phyloP scores from a whole-genome alignment of 2,113 vertebrate genomes.

The Coracopsis vasa region DNA sequence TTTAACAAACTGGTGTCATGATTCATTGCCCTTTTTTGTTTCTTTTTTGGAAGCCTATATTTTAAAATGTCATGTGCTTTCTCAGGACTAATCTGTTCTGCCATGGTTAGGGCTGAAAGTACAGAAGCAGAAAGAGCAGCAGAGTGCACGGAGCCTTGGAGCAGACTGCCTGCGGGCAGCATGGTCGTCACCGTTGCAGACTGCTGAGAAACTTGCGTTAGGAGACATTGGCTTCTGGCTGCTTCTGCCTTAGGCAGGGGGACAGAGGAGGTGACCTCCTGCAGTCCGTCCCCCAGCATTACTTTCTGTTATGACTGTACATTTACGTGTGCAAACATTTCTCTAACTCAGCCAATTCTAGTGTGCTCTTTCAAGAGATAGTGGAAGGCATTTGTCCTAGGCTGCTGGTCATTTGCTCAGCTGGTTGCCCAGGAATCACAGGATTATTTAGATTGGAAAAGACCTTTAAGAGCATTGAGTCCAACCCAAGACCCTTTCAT shows the following conservation, averaged over 20 bases:
- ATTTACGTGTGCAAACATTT: too few species aligned
- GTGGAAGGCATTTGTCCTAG: background rate
- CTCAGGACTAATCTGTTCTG: background rate
- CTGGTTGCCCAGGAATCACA: background rate
- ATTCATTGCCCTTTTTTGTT: background rate
- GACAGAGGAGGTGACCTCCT: background rate
- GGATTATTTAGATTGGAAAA: background rate
- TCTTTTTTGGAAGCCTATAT: background rate
- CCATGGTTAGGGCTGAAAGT: background rate
- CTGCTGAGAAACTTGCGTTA: background rate
- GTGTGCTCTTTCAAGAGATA: background rate
- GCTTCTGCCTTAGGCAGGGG: background rate
- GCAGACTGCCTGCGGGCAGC: background rate
- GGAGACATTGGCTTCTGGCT: background rate
- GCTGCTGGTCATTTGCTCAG: background rate
- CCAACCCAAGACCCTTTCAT: background rate
- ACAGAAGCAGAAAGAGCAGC: background rate
- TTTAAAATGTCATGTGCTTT: fast-evolving
- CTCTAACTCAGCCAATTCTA: background rate
- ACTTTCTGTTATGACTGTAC: fast-evolving
- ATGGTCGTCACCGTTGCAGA: fast-evolving
- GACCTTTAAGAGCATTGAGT: background rate
- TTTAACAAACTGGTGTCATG: background rate
- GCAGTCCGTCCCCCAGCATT: background rate
- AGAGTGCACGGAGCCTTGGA: background rate